Conservation (phyloP, 2,797 vertebrate genomes). For the Hemitrygon akajei region DNA sequence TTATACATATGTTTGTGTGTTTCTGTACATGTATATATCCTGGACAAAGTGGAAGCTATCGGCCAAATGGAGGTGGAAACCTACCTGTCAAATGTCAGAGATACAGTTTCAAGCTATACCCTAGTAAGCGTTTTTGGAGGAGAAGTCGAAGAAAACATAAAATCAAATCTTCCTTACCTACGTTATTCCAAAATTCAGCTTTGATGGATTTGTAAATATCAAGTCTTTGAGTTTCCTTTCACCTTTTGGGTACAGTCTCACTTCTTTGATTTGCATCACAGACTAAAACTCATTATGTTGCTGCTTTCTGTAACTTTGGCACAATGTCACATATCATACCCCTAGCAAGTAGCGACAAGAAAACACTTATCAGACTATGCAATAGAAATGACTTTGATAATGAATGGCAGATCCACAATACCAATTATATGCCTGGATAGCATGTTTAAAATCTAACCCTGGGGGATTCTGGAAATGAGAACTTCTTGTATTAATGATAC, state of each 20-base stretch:
- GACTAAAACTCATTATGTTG: not conserved
- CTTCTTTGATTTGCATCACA: not conserved
- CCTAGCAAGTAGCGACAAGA: not conserved
- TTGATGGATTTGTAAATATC: not conserved
- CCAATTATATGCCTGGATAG: not conserved
- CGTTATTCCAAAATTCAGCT: not conserved
- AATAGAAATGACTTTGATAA: constrained; percentile 1
- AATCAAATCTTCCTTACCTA: not conserved
- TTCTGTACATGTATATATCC: not conserved
- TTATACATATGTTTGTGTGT: not conserved
- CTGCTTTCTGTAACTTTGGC: not conserved
- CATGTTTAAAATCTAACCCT: not conserved
- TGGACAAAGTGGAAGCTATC: not conserved
- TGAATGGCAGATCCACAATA: not conserved
- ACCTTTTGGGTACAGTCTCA: not conserved
- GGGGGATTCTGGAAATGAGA: not conserved
- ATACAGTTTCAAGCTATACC: not conserved
- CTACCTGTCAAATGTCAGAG: not conserved
- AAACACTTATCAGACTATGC: not conserved
- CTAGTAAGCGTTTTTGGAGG: not conserved
- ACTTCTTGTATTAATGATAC: not conserved
- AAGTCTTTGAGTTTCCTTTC: not conserved
- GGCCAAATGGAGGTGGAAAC: not conserved
- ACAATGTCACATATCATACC: not conserved
- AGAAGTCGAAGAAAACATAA: not conserved